Percentiles rank a stretch among this genome's conserved stretches.
phyloP scores from a whole-genome alignment of 2,888 invertebrate species.

The Dryococelus australis region DNA sequence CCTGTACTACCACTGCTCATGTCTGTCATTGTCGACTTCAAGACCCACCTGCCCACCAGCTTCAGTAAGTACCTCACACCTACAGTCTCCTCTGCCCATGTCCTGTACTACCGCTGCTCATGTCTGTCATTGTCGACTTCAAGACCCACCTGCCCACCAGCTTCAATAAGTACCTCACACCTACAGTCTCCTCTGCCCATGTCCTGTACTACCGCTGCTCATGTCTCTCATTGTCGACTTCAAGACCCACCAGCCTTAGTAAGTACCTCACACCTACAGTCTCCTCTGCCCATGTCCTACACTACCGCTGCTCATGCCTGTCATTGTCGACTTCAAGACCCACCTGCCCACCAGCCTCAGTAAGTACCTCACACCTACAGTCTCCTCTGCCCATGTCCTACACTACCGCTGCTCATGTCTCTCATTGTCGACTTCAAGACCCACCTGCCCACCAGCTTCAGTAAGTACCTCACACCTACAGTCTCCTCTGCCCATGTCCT shows the following conservation, averaged over 20 bases:
- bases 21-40: slow-evolving; percentile 75
- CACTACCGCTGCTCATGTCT: slow-evolving; percentile 51
- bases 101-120: slow-evolving; percentile 49
- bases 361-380: slow-evolving; percentile 53
- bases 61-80: slow-evolving; percentile 63
- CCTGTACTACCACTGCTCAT: slow-evolving; percentile 49
- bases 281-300: too few relatives aligned
- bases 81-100: too few relatives aligned
- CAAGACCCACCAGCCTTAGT: slow-evolving; percentile 79
- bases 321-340: slow-evolving; percentile 80
- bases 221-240: slow-evolving; percentile 72
- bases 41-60: slow-evolving; percentile 82
- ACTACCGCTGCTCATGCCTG: slow-evolving; percentile 51
- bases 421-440: slow-evolving; percentile 82
- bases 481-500: slow-evolving; percentile 55
- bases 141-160: slow-evolving; percentile 84
- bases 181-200: too few relatives aligned
- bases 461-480: slow-evolving; percentile 55
- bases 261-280: too few relatives aligned
- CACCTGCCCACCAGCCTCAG: slow-evolving; percentile 81
- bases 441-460: slow-evolving; percentile 80
- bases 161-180: slow-evolving; percentile 62
- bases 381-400: slow-evolving; percentile 55
- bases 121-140: slow-evolving; percentile 73
- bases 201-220: slow-evolving; percentile 48